A percentile compares a stretch with the other conserved stretches of the same genome.
phyloP scores from a whole-genome alignment of 2,113 vertebrate genomes.

The Heliornis fulica region DNA sequence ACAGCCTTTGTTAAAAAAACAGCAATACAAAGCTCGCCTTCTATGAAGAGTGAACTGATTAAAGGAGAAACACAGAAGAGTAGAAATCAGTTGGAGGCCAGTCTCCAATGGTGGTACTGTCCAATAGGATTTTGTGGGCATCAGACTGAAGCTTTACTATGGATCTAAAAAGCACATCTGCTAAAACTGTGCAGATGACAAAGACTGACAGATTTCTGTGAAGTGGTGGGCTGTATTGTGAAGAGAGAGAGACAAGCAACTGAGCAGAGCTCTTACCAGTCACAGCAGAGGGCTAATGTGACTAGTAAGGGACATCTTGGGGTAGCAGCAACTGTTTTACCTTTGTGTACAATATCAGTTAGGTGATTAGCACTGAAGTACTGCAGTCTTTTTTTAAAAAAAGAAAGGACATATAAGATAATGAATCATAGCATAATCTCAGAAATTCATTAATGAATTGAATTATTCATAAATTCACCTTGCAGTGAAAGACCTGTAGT shows the following conservation, averaged over 20 bases:
- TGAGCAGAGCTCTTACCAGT: neutral
- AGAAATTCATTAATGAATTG: neutral
- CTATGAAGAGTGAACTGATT: neutral
- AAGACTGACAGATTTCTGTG: neutral
- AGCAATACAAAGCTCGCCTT: neutral
- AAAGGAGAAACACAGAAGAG: neutral
- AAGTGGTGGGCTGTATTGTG: neutral
- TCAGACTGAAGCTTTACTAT: neutral
- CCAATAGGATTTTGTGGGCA: neutral
- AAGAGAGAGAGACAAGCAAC: neutral
- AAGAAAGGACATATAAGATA: neutral
- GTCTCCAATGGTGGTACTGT: neutral
- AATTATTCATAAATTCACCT: neutral
- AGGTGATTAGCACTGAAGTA: neutral
- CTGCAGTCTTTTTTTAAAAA: neutral
- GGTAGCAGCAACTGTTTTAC: neutral
- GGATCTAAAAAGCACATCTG: neutral
- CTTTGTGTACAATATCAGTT: neutral
- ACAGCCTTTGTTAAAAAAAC: neutral
- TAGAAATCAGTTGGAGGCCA: neutral
- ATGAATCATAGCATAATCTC: neutral
- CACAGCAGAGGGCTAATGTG: neutral
- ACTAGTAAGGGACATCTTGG: neutral
- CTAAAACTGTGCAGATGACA: neutral
- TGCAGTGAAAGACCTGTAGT: neutral